These are phyloP conservation scores for Takifugu rubripes DNA, from an alignment of 2,797 vertebrate genomes.

Conservation along the genomic window DNA sequence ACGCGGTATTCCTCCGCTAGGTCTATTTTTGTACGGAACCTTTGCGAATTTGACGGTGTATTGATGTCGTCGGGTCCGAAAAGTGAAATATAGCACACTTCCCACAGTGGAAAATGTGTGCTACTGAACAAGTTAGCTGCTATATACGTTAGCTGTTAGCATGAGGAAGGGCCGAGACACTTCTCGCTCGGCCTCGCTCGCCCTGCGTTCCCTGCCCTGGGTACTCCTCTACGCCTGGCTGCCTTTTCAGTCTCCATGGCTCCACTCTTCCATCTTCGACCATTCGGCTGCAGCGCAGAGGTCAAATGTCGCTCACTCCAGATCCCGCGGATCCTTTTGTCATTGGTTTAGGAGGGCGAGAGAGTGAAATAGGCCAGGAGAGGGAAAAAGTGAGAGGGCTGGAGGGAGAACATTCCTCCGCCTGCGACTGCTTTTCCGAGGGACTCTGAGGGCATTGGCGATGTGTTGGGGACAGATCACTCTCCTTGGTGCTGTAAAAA, in stretches of 20 bases:
- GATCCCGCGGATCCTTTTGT: conserved; percentile 59
- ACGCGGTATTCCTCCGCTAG: conserved; percentile 19
- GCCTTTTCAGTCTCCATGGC: conserved; percentile 22
- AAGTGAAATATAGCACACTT: conserved; percentile 29
- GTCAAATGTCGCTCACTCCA: conserved; percentile 64
- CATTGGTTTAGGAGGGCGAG: conserved; percentile 27
- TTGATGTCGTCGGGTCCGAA: conserved; percentile 32
- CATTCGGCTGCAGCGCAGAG: conserved; percentile 43
- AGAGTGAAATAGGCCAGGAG: conserved; percentile 27
- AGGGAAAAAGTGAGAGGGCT: conserved; percentile 16
- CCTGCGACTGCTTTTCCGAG: conserved; percentile 35
- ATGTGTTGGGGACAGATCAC: conserved; percentile 39
- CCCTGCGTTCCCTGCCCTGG: conserved; percentile 46
- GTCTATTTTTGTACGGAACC: conserved; percentile 52
- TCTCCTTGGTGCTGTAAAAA: conserved; percentile 41
- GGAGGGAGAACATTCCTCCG: conserved; percentile 30
- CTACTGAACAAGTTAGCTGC: conserved; percentile 7
- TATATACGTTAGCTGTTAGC: not conserved
- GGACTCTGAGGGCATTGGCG: conserved; percentile 35
- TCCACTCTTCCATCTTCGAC: conserved; percentile 25
- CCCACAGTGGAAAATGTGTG: conserved; percentile 26
- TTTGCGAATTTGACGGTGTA: conserved; percentile 46
- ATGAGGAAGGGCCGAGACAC: too few relatives aligned
- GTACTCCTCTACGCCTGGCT: conserved; percentile 50
- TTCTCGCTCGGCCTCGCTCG: conserved; percentile 15